Percentiles rank a stretch among this genome's conserved stretches.
phyloP scores from a whole-genome alignment of 2,797 vertebrate genomes.

The Eulemur albifrons region DNA sequence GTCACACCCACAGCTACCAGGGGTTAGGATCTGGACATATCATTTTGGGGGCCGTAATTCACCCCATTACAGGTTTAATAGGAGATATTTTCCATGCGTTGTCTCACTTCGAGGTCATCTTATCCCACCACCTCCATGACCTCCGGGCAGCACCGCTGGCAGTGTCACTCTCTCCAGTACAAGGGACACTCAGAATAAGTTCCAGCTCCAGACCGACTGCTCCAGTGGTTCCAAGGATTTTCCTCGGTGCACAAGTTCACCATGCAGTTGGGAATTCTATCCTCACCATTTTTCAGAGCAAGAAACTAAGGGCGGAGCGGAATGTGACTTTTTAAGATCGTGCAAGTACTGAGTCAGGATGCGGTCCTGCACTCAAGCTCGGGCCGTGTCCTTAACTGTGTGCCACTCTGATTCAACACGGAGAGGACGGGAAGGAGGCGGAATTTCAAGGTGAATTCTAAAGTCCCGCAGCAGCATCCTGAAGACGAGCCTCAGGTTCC shows the following conservation, averaged over 20 bases:
- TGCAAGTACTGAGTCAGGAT: not conserved
- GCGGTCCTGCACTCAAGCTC: accelerated
- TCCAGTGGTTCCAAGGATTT: not conserved
- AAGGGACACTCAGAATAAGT: not conserved
- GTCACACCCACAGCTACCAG: not conserved
- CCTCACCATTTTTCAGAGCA: not conserved
- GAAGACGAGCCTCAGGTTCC: not conserved
- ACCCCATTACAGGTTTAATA: not conserved
- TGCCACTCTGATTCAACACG: not conserved
- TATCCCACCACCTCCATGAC: not conserved
- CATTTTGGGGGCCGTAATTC: accelerated
- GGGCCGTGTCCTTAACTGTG: no score
- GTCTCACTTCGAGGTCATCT: not conserved
- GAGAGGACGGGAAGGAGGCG: not conserved
- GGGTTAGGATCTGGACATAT: not conserved
- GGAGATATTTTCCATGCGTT: not conserved
- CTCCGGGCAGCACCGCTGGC: not conserved
- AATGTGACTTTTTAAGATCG: not conserved
- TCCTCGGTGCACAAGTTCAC: not conserved
- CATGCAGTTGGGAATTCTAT: not conserved
- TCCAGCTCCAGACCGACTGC: not conserved
- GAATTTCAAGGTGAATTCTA: not conserved
- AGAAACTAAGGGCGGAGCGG: not conserved
- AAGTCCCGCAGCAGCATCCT: not conserved
- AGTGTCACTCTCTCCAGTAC: not conserved